Percentiles rank a stretch among this genome's conserved stretches.
Conservation (phyloP, 2,113 vertebrate genomes). For the Ceyx melanurus region DNA sequence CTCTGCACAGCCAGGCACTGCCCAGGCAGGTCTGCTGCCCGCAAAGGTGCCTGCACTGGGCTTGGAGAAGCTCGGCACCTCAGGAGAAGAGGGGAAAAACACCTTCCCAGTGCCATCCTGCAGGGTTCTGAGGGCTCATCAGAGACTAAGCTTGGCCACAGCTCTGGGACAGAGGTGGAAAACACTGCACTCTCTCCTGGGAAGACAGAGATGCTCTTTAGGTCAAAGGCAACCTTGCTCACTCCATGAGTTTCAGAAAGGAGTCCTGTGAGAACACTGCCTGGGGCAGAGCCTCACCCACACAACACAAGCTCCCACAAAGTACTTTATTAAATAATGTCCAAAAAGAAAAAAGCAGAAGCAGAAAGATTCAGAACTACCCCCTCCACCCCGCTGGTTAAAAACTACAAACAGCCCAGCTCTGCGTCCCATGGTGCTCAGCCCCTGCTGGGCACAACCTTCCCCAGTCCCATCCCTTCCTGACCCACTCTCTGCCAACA, state of each 20-base stretch:
- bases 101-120: accelerated
- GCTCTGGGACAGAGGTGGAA: background rate
- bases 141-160: accelerated
- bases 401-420: background rate
- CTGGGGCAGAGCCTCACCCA: accelerated
- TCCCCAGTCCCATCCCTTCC: background rate
- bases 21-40: background rate
- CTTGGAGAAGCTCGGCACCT: background rate
- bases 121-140: accelerated
- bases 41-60: background rate
- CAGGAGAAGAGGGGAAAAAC: background rate
- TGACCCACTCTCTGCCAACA: accelerated
- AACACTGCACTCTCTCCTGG: accelerated
- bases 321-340: constrained; percentile 77
- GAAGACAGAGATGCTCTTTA: background rate
- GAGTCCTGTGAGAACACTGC: background rate
- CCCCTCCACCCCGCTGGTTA: background rate
- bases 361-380: constrained; percentile 6
- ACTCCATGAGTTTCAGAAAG: background rate
- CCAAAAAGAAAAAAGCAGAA: constrained; percentile 63
- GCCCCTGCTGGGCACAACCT: accelerated
- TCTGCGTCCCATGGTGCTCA: accelerated
- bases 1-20: background rate
- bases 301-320: background rate
- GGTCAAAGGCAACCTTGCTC: background rate